phyloP scores from a whole-genome alignment of 1,140 invertebrate genomes.

The Portunus trituberculatus region DNA sequence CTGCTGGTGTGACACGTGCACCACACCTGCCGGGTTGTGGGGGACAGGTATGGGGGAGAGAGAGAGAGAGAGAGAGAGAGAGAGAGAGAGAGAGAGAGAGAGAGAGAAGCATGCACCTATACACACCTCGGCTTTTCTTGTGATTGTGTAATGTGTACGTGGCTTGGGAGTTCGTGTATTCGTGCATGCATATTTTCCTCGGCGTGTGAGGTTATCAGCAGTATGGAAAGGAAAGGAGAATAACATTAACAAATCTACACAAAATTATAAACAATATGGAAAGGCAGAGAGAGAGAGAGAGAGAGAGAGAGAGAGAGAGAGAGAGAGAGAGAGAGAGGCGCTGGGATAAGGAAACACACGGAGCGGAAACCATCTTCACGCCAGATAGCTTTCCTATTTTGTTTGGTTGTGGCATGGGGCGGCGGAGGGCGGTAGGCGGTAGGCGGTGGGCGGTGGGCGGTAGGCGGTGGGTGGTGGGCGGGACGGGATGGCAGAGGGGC shows the following conservation, averaged over 20 bases:
- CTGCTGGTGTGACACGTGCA: not conserved
- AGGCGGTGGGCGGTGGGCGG: not conserved
- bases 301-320: constrained; percentile 20
- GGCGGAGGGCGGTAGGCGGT: not conserved
- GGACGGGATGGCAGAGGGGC: not conserved
- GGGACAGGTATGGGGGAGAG: no score
- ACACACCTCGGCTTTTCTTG: no score
- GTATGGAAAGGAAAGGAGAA: not conserved
- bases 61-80: no score
- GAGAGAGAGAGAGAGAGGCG: not conserved
- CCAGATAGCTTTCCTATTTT: constrained; percentile 22
- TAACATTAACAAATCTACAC: not conserved
- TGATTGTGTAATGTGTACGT: not conserved
- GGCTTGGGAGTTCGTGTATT: not conserved
- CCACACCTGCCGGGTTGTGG: not conserved
- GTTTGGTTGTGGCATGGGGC: not conserved
- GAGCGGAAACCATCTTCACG: constrained; percentile 1
- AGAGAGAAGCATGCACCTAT: no score
- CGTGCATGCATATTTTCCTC: not conserved
- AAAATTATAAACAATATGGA: not conserved
- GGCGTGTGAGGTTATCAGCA: no score
- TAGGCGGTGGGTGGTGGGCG: not conserved
- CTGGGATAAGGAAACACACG: constrained; percentile 7
- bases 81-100: no score
- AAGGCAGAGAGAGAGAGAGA: not conserved